Evolutionary conservation across 2,888 invertebrate species (phyloP), one percentile per base, ranked within the genome.

Genomic region (Poecilus cupreus): DNA sequence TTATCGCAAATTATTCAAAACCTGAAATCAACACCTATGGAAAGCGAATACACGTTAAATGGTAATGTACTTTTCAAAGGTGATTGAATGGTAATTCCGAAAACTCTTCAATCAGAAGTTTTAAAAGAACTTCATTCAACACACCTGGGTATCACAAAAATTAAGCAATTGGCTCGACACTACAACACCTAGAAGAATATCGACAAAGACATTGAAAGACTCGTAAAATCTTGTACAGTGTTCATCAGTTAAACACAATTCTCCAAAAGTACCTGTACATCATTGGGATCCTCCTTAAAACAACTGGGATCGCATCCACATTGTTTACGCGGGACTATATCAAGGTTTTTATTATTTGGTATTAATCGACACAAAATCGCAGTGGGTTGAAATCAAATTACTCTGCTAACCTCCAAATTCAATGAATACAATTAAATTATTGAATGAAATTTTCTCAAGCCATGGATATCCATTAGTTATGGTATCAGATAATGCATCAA

Each of bases 211-310:
- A 46, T 46, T n/a, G 46, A 46, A 46, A 26, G 26, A 26, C 26
- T 26, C 2, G 84, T 84, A 3, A 78, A 82, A 32, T 68, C 70
- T n/a, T 86, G 84, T 72, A 13, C 18, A 51, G 3, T 86, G 85
- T 82, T 72, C 82, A 20, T 46, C 83, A 20, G 82, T 82, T n/a
- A 81, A 83, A 75, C 84, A 26, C 26, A 26, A 26, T 26, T 5
- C 26, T 2, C 3, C 26, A 26, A 26, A 5, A 26, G 26, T 5
- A 26, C 26, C 26, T 3, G 26, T 26, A 26, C 26, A 26, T 26
- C 26, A n/a, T n/a, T n/a, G n/a, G n/a, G n/a, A n/a, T n/a, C n/a
- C n/a, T n/a, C n/a, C n/a, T n/a, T n/a, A n/a, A n/a, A n/a, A n/a
- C n/a, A n/a, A n/a, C n/a, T n/a, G n/a, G n/a, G n/a, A n/a, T n/a